phyloP scores from a whole-genome alignment of 2,888 invertebrate species.

The Hirtodrosophila confusa region DNA sequence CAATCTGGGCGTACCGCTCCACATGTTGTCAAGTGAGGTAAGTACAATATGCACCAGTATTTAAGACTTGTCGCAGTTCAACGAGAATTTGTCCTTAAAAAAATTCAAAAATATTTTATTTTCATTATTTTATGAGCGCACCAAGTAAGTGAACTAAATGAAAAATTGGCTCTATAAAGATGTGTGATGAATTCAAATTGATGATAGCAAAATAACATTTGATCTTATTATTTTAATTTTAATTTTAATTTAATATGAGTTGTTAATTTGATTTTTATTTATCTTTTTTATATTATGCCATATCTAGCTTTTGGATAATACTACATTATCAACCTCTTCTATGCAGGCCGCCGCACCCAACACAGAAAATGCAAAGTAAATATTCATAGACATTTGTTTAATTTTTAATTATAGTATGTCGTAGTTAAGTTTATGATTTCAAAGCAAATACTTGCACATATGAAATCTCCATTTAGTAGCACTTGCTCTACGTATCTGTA shows the following conservation, averaged over 20 bases:
- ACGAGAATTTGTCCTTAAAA: slow-evolving; percentile 36
- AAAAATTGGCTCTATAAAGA: slow-evolving; percentile 55
- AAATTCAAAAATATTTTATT: slow-evolving; percentile 32
- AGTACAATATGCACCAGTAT: slow-evolving; percentile 73
- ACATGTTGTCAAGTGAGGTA: slow-evolving; percentile 86
- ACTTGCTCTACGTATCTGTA: slow-evolving; percentile 31
- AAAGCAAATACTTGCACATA: slow-evolving; percentile 40
- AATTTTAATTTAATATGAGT: slow-evolving; percentile 42
- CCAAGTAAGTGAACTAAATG: slow-evolving; percentile 58
- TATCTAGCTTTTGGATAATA: slow-evolving; percentile 88
- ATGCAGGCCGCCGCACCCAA: slow-evolving; percentile 85
- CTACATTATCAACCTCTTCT: slow-evolving; percentile 84
- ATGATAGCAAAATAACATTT: slow-evolving; percentile 24
- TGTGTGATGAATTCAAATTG: slow-evolving; percentile 24
- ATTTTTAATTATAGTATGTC: slow-evolving; percentile 40
- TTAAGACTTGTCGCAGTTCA: slow-evolving; percentile 6
- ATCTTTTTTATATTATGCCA: slow-evolving; percentile 85
- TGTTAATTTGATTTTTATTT: slow-evolving; percentile 52
- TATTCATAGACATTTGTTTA: slow-evolving; percentile 84
- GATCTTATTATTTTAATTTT: slow-evolving; percentile 25
- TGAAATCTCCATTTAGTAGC: slow-evolving; percentile 21
- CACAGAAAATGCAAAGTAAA: slow-evolving; percentile 87
- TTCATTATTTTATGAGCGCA: slow-evolving; percentile 60
- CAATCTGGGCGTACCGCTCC: slow-evolving; percentile 85
- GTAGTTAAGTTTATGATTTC: slow-evolving; percentile 44